These are phyloP conservation scores for Petroica traversi DNA, from an alignment of 2,113 vertebrate genomes.

Conservation along the genomic window DNA sequence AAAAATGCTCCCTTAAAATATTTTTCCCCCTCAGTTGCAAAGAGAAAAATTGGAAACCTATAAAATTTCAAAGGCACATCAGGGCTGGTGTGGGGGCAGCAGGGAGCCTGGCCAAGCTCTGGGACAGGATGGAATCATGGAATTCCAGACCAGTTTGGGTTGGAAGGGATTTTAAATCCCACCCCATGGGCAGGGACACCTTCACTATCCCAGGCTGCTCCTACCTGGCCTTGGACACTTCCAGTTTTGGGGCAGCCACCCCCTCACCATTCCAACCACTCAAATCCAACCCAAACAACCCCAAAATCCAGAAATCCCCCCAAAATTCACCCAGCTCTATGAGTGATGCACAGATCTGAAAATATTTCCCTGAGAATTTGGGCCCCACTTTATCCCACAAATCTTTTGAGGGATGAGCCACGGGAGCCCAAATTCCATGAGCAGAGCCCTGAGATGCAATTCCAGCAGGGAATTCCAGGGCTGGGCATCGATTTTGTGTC, in stretches of 20 bases:
- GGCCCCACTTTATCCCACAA: background rate
- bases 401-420: background rate
- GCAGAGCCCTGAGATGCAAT: background rate
- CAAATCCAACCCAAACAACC: background rate
- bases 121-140: background rate
- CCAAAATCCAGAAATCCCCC: accelerated
- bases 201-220: background rate
- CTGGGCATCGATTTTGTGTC: background rate
- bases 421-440: accelerated
- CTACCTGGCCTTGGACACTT: background rate
- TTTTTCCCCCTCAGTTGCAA: background rate
- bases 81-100: background rate
- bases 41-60: background rate
- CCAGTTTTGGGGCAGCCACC: background rate
- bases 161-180: background rate
- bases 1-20: background rate
- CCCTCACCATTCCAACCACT: background rate
- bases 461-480: background rate
- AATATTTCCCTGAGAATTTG: background rate
- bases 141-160: background rate
- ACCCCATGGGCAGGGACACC: background rate
- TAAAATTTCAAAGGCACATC: background rate
- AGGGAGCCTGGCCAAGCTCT: background rate
- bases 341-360: background rate
- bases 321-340: background rate